Evolutionary conservation across 2,113 vertebrate genomes (phyloP).

Genomic region (Hemiscyllium ocellatum): DNA sequence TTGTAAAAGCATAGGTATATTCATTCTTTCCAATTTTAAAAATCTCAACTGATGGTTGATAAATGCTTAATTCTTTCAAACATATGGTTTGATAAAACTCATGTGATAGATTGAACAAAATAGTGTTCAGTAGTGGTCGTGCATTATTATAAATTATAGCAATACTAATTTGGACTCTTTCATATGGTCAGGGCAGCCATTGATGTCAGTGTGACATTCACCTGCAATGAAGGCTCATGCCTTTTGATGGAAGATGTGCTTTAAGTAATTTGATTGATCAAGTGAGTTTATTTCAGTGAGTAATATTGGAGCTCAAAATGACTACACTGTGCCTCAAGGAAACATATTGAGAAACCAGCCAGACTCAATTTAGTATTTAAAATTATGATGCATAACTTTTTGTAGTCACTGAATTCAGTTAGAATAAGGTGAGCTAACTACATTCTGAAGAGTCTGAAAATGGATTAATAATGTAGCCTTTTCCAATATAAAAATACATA

Average conservation of each 20-base stretch:
- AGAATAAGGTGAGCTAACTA: neutral
- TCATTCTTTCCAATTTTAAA: neutral
- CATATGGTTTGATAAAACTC: neutral
- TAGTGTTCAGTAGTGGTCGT: neutral
- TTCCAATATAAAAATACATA: neutral
- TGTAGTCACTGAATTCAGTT: neutral
- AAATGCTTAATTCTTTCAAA: neutral
- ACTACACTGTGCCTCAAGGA: neutral
- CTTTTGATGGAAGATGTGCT: neutral
- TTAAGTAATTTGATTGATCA: constrained; percentile 13
- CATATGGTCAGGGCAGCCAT: neutral
- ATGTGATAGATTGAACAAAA: neutral
- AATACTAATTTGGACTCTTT: neutral
- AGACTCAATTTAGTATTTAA: neutral
- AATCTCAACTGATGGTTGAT: neutral
- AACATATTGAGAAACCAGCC: neutral
- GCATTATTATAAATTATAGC: neutral
- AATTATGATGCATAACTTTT: neutral
- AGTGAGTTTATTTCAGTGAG: neutral
- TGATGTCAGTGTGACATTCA: neutral
- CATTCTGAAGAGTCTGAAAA: neutral
- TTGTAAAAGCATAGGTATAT: neutral
- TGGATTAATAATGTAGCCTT: neutral
- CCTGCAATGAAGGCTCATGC: neutral
- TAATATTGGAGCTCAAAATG: neutral